These are phyloP conservation scores for Heteropelma amictum DNA, from an alignment of 2,888 invertebrate species.

Conservation along the genomic window DNA sequence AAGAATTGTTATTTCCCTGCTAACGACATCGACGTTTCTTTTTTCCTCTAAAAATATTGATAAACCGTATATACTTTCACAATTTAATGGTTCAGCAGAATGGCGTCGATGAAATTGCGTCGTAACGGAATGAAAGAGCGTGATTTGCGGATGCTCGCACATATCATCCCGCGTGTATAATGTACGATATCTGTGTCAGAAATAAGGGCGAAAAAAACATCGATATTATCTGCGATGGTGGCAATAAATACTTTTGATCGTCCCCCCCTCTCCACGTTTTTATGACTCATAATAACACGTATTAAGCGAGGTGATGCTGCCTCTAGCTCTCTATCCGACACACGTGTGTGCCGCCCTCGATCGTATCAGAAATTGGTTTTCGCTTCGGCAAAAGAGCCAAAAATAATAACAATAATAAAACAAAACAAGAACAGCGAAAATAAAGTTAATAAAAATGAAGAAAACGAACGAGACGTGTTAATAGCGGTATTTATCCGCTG, in stretches of 20 bases:
- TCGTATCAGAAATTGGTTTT: slow-evolving; percentile 45
- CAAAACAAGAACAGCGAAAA: background rate
- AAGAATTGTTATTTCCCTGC: too few relatives aligned
- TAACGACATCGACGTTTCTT: too few relatives aligned
- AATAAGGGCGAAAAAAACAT: too few relatives aligned
- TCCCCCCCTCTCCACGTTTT: slow-evolving; percentile 34
- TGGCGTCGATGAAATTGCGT: too few relatives aligned
- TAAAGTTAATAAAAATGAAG: background rate
- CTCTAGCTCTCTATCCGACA: slow-evolving; percentile 18
- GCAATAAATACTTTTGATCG: slow-evolving; percentile 42
- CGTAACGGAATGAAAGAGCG: too few relatives aligned
- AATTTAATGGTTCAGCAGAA: too few relatives aligned
- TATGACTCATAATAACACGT: slow-evolving; percentile 53
- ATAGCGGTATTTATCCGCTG: slow-evolving; percentile 35
- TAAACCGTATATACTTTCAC: too few relatives aligned
- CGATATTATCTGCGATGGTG: background rate
- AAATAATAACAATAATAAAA: background rate
- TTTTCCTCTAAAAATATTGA: too few relatives aligned
- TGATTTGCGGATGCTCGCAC: too few relatives aligned
- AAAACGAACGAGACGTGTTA: slow-evolving; percentile 1
- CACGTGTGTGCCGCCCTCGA: slow-evolving; percentile 16
- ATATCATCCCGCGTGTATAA: too few relatives aligned
- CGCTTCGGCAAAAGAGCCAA: background rate
- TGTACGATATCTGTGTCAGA: too few relatives aligned
- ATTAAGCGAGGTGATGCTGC: slow-evolving; percentile 38